Conservation (phyloP, 2,888 invertebrate genomes). For the Hymenopus coronatus region DNA sequence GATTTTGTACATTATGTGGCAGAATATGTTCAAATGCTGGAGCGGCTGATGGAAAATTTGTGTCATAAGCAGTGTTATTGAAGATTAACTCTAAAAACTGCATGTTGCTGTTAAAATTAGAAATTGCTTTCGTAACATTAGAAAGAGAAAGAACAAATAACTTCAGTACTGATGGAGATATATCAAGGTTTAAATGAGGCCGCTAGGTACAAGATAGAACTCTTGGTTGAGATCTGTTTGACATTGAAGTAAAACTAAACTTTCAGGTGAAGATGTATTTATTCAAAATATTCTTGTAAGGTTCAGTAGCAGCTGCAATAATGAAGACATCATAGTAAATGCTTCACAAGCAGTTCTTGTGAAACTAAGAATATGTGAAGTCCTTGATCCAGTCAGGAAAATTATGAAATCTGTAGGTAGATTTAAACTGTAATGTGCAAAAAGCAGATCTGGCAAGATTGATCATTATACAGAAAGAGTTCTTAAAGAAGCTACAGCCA, state of each 20-base stretch:
- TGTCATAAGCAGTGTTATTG: background rate
- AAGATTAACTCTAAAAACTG: background rate
- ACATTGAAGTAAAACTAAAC: background rate
- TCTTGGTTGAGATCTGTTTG: background rate
- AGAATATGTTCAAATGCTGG: background rate
- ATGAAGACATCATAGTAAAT: background rate
- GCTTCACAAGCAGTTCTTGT: background rate
- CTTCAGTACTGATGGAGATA: background rate
- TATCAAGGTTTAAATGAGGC: background rate
- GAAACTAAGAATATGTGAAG: background rate
- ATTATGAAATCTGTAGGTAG: background rate
- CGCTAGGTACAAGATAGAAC: background rate
- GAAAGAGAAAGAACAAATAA: background rate
- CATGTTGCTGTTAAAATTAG: background rate
- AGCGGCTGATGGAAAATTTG: background rate
- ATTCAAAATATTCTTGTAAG: background rate
- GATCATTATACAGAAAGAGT: background rate
- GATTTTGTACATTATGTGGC: background rate
- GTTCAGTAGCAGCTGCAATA: background rate
- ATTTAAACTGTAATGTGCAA: background rate
- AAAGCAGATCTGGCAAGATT: background rate
- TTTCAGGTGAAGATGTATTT: background rate
- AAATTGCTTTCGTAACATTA: background rate
- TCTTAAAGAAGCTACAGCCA: background rate
- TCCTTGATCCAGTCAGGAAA: background rate